Percentiles rank a stretch among this genome's conserved stretches.
These are phyloP conservation scores for Myanophis thanlyinensis DNA, from an alignment of 2,113 vertebrate species.

Conservation along the genomic window DNA sequence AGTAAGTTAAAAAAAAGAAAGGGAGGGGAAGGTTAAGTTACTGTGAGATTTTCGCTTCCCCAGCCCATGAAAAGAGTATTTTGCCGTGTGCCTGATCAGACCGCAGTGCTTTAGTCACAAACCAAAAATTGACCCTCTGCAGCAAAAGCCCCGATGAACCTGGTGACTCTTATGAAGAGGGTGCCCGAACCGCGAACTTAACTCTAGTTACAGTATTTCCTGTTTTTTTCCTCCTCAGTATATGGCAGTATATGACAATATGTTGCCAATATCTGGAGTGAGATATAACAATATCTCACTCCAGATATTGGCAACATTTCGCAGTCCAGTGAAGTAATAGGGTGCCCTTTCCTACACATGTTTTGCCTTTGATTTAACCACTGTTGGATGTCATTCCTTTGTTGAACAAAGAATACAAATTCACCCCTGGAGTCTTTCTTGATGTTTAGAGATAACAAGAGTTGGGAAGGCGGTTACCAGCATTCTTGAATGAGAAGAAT, in stretches of 20 bases:
- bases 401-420: neutral
- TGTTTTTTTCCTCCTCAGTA: neutral
- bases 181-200: neutral
- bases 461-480: neutral
- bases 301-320: neutral
- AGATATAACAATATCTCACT: too few species aligned
- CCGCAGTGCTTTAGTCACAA: neutral
- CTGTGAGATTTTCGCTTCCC: neutral
- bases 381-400: neutral
- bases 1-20: neutral
- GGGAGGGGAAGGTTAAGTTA: accelerated
- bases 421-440: neutral
- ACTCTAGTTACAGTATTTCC: neutral
- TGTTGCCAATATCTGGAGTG: too few species aligned
- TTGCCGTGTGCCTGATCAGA: neutral
- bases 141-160: neutral
- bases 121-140: neutral
- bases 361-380: neutral
- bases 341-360: neutral
- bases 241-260: too few species aligned
- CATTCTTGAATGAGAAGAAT: neutral
- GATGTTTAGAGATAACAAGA: neutral
- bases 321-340: neutral
- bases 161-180: neutral
- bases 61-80: neutral